phyloP scores from a whole-genome alignment of 2,888 invertebrate genomes.

The Eucera pruinosa region DNA sequence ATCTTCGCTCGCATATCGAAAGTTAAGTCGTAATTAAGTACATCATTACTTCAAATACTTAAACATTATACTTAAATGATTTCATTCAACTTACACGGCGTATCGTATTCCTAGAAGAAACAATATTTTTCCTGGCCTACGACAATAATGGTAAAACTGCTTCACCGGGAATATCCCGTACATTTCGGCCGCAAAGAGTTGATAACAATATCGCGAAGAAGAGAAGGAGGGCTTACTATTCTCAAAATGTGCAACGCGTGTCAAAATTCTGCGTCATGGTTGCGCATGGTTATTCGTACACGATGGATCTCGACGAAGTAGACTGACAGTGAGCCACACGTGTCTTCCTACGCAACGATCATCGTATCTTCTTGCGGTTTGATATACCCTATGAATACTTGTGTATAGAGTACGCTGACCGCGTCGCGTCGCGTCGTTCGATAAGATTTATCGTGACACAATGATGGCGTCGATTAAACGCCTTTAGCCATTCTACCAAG shows the following conservation, averaged over 20 bases:
- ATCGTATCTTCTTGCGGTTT: constrained; percentile 24
- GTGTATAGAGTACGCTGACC: not conserved
- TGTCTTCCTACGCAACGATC: constrained; percentile 55
- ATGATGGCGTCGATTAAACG: not conserved
- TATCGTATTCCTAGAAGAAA: too few relatives aligned
- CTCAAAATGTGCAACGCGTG: constrained; percentile 56
- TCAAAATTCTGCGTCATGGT: constrained; percentile 70
- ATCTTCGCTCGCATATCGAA: too few relatives aligned
- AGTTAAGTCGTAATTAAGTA: too few relatives aligned
- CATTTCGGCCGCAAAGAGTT: not conserved
- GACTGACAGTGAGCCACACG: constrained; percentile 45
- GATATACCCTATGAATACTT: constrained; percentile 2
- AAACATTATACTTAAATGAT: too few relatives aligned
- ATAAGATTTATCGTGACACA: constrained; percentile 24
- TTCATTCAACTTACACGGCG: too few relatives aligned
- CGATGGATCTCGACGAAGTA: constrained; percentile 53
- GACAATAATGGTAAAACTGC: too few relatives aligned
- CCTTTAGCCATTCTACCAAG: not conserved
- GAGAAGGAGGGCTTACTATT: constrained; percentile 19
- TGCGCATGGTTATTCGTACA: constrained; percentile 51
- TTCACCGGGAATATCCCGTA: too few relatives aligned
- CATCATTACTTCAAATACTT: too few relatives aligned
- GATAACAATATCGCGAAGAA: constrained; percentile 15
- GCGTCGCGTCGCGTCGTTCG: not conserved
- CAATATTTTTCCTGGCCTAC: too few relatives aligned